phyloP scores from a whole-genome alignment of 1,140 invertebrate genomes.

The Augochlora pura region DNA sequence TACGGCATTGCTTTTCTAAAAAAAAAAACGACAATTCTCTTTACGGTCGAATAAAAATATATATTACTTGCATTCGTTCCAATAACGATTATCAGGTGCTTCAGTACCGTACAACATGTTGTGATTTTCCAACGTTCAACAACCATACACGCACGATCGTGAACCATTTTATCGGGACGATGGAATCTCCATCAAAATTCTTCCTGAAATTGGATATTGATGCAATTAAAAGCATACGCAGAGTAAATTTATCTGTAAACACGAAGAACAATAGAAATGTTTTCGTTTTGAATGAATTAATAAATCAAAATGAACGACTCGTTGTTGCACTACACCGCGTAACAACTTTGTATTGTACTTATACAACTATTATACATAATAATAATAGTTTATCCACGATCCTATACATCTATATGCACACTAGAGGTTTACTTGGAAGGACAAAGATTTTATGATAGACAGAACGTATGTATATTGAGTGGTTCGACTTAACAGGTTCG shows the following conservation, averaged over 20 bases:
- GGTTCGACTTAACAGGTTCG: too few species aligned
- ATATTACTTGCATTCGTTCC: conserved; percentile 11
- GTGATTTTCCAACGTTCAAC: background rate
- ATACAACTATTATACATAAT: too few species aligned
- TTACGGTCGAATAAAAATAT: conserved; percentile 1
- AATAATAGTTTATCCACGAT: background rate
- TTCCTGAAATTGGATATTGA: background rate
- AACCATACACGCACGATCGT: background rate
- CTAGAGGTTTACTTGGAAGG: background rate
- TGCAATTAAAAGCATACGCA: too few species aligned
- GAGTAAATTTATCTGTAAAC: too few species aligned
- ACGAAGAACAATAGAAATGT: too few species aligned
- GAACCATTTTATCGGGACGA: conserved; percentile 5
- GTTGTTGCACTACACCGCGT: conserved; percentile 1
- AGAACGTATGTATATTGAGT: too few species aligned
- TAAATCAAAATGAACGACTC: conserved; percentile 12
- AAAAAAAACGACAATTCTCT: background rate
- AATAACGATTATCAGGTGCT: background rate
- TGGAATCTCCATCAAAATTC: background rate
- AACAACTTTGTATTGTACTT: conserved; percentile 6
- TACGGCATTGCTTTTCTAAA: conserved; percentile 4
- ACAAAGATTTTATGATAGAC: background rate
- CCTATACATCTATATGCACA: background rate
- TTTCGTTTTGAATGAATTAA: background rate
- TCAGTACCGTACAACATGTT: background rate